Evolutionary conservation across 2,888 invertebrate species (phyloP), one percentile per base, ranked within the genome.

Genomic region (Mystacides longicornis): DNA sequence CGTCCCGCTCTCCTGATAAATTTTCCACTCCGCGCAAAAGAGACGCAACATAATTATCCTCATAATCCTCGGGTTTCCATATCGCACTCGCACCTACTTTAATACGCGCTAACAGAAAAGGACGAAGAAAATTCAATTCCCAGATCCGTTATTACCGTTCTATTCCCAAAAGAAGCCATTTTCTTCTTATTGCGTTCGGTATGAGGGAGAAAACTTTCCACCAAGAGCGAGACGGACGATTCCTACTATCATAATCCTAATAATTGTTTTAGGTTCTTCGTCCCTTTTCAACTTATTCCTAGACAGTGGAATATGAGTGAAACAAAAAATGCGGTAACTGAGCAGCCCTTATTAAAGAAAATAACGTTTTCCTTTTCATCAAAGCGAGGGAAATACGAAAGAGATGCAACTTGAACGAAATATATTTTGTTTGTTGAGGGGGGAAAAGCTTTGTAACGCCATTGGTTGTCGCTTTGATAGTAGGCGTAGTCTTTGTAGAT

Each of bases 21-120:
- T 33, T 31, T 23, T 21, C 16, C 23, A 14, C 19, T 22, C 14
- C 5, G 54, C 9, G 20, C 47, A 51, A 60, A 27, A 42, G 56
- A 42, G 58, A 60, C 56, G 52, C 23, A 42, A 50, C 47, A 56
- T 60, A 58, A 60, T 60, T 60, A 60, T 54, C 54, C 47, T 56
- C 58, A 60, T 60, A 60, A 60, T 60, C 60, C 58, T 52, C 48
- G 42, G 60, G 60, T 58, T 58, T 56, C 31, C 45, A 48, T 49
- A 51, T 60, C 58, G 42, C 58, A 37, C 46, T 56, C 54, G 46
- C 45, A 20, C 49, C 33, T 14, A 11, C 37, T 31, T 43, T 51
- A 51, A 54, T 54, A 14, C 33, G 45, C 37, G 58, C 45, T 23
- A 23, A 23, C 48, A 19, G 53, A 60, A 31, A 53, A 55, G 51